Base-by-base conservation (phyloP, 2,113 vertebrate genomes). In the Gymnocephalus cernua region DNA sequence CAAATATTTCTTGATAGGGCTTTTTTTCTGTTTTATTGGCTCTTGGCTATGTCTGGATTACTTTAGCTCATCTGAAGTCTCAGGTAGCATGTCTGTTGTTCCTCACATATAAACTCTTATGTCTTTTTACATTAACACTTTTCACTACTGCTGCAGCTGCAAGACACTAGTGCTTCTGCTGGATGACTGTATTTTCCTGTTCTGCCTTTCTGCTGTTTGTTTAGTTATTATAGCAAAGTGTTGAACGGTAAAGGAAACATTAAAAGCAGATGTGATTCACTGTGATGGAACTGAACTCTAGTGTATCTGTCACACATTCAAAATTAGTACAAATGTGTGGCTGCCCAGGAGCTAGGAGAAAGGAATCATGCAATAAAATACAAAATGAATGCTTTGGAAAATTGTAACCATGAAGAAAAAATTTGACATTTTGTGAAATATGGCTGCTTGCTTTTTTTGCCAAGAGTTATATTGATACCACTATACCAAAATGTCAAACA, bases 31-130 rank as follows among this genome's bases (percentile, higher is more conserved):
- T 59, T 74, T 66, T 29, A 25, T 54, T 57, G 47, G 18, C 65
- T 86, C 82, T 44, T 0, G 10, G 66, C 76, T 45, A n/a, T 51
- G 23, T 83, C 47, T 64, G 19, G 15, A 63, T 65, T 32, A 70
- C 32, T 88, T 80, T 25, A 72, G 23, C 45, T 73, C 79, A 59
- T 78, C 27, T 19, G 15, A 41, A 54, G 59, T n/a, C 51, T 80
- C 18, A 50, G 65, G 66, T 35, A 71, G 23, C 21, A 48, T 61
- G 29, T 63, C 80, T 69, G 64, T 41, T 78, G 21, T 56, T 47
- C 2, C 5, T 63, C 38, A 61, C 48, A 54, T 12, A 19, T 70
- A 9, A 70, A 15, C 38, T 51, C 7, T 29, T n/a, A 29, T 54
- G 62, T 61, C 21, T 50, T 82, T 53, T 78, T 35, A 56, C 16